Base-by-base conservation (phyloP, 2,113 vertebrate genomes). In the Paracanthobrama guichenoti region DNA sequence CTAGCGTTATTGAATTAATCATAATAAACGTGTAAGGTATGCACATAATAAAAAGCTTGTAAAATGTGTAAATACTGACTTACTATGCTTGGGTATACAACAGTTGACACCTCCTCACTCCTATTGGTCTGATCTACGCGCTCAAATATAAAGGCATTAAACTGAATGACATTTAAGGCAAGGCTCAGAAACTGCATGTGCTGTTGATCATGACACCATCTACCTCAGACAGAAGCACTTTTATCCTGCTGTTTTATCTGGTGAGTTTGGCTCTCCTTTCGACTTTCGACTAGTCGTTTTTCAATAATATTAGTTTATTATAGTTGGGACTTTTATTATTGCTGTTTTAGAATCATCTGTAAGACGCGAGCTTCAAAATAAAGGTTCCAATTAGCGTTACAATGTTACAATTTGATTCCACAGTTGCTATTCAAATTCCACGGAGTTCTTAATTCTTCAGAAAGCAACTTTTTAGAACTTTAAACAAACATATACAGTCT, bases 241-340 rank as follows among this genome's bases (percentile, higher is more conserved):
- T 46, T 20, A 62, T 79, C 18, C 0, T 46, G n/a, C 35, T 79
- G n/a, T 64, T 24, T 44, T 46, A 46, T 79, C 57, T 79, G 77
- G 77, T 79, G 57, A 79, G 77, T 79, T n/a, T 22, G 10, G 10
- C 16, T 77, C 57, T 77, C n/a, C 11, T 77, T 35, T 22, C n/a
- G 14, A 14, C 6, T 73, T 26, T 73, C 71, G 10, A 44, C 39
- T 72, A 39, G 20, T n/a, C 18, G 20, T 44, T 44, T 55, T 55
- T 55, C 18, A 55, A 20, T 22, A 8, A 48, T 46, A 16, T 46
- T 4, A 73, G 7, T 46, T 8, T 24, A 46, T 73, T 4, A 69
- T 4, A 4, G 1, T 3, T 8, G 42, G 13, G 42, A 73, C 71
- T 73, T 73, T 73, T 73, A 73, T 73, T 73, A 16, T 72, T 26